Percentiles rank a stretch among this genome's conserved stretches.
phyloP scores from a whole-genome alignment of 2,888 invertebrate genomes.

The Netelia melanura region DNA sequence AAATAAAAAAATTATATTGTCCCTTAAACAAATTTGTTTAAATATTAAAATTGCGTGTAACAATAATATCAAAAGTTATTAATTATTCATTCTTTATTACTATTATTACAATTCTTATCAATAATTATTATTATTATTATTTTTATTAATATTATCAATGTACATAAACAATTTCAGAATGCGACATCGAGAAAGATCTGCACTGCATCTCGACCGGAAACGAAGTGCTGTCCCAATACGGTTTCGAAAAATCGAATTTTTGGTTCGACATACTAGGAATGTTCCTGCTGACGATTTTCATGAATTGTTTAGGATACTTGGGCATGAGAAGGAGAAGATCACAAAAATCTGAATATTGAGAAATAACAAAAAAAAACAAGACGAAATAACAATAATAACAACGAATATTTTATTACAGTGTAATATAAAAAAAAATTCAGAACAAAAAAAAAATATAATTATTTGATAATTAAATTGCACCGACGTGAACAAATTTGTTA shows the following conservation, averaged over 20 bases:
- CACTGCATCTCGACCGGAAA: conserved; percentile 73
- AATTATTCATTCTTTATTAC: background rate
- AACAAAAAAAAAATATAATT: too few relatives aligned
- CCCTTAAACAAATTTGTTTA: too few relatives aligned
- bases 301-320: conserved; percentile 72
- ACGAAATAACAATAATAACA: background rate
- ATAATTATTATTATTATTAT: too few relatives aligned
- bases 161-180: conserved; percentile 67
- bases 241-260: conserved; percentile 70
- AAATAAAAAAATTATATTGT: too few relatives aligned
- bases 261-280: conserved; percentile 71
- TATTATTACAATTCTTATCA: too few relatives aligned
- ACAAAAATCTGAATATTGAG: conserved; percentile 55
- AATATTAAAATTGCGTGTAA: background rate
- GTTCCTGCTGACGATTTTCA: conserved; percentile 66
- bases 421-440: too few relatives aligned
- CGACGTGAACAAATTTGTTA: too few relatives aligned
- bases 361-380: background rate
- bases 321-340: conserved; percentile 71
- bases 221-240: conserved; percentile 74
- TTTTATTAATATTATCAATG: too few relatives aligned
- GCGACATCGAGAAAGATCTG: conserved; percentile 63
- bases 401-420: too few relatives aligned
- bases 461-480: too few relatives aligned
- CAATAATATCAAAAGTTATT: background rate